Evolutionary conservation across 2,888 invertebrate genomes (phyloP).

Genomic region (Drosophila picticornis): DNA sequence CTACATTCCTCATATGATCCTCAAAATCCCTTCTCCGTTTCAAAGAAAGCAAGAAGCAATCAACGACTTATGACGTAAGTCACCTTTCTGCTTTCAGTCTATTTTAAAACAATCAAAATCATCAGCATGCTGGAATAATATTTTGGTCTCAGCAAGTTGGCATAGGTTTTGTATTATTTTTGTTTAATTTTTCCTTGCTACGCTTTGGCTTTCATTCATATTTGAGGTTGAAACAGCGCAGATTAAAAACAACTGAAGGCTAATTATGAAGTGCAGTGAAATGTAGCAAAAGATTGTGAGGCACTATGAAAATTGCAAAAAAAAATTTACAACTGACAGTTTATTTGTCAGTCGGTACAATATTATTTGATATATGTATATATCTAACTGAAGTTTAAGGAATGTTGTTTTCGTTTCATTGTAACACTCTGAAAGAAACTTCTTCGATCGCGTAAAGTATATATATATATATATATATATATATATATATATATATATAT

Average conservation of each 20-base stretch:
- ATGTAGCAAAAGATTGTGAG: neutral
- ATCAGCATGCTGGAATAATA: neutral
- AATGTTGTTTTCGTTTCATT: neutral
- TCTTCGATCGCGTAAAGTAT: neutral
- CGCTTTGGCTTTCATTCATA: constrained; percentile 2
- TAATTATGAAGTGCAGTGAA: constrained; percentile 15
- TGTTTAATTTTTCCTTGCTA: neutral
- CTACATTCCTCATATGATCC: neutral
- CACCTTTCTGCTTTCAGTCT: neutral
- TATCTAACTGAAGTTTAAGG: neutral
- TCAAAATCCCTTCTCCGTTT: neutral
- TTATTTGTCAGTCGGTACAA: neutral
- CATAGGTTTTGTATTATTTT: neutral
- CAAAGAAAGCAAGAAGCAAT: neutral
- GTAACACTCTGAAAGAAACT: neutral
- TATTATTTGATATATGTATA: neutral
- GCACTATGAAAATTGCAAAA: constrained; percentile 3
- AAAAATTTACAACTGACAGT: neutral
- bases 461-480: no score
- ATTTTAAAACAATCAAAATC: neutral
- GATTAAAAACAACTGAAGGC: constrained; percentile 2
- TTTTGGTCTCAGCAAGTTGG: constrained; percentile 37
- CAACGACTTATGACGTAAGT: neutral
- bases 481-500: no score
- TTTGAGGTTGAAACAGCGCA: neutral